Evolutionary conservation across 1,140 invertebrate genomes (phyloP).

Genomic region (Odontomachus brunneus): DNA sequence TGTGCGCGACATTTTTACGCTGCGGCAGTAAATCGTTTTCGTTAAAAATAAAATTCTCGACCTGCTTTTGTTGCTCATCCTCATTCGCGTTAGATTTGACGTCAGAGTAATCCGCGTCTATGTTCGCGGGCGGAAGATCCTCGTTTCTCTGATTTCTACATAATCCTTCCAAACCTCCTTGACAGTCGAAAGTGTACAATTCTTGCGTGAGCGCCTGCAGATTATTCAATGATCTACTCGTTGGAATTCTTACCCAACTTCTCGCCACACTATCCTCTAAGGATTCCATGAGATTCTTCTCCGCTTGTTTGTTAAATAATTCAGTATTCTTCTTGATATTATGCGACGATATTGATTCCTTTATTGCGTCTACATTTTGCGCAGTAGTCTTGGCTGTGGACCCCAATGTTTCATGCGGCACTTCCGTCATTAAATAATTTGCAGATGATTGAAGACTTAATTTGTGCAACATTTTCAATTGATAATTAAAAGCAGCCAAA

Average conservation of each 20-base stretch:
- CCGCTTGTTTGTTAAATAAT: slow-evolving; percentile 82
- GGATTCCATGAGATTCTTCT: slow-evolving; percentile 81
- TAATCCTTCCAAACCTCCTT: slow-evolving; percentile 85
- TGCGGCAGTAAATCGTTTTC: slow-evolving; percentile 24
- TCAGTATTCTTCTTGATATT: slow-evolving; percentile 74
- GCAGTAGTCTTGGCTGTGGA: neutral
- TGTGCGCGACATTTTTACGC: neutral
- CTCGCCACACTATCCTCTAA: slow-evolving; percentile 80
- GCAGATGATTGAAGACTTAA: slow-evolving; percentile 58
- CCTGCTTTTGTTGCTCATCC: slow-evolving; percentile 51
- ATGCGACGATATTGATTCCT: neutral
- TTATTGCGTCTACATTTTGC: slow-evolving; percentile 15
- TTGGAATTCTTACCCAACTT: slow-evolving; percentile 81
- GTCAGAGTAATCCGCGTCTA: slow-evolving; percentile 69
- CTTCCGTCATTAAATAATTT: neutral
- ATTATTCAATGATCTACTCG: slow-evolving; percentile 83
- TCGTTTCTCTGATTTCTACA: slow-evolving; percentile 80
- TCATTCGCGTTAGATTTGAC: slow-evolving; percentile 69
- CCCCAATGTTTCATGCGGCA: neutral
- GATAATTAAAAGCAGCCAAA: slow-evolving; percentile 81
- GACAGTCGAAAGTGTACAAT: slow-evolving; percentile 84
- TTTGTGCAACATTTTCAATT: slow-evolving; percentile 82
- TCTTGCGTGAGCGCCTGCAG: slow-evolving; percentile 81
- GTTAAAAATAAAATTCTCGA: slow-evolving; percentile 53
- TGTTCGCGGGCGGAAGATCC: slow-evolving; percentile 53